Conservation (phyloP, 2,888 invertebrate species). For the Eurois occulta region DNA sequence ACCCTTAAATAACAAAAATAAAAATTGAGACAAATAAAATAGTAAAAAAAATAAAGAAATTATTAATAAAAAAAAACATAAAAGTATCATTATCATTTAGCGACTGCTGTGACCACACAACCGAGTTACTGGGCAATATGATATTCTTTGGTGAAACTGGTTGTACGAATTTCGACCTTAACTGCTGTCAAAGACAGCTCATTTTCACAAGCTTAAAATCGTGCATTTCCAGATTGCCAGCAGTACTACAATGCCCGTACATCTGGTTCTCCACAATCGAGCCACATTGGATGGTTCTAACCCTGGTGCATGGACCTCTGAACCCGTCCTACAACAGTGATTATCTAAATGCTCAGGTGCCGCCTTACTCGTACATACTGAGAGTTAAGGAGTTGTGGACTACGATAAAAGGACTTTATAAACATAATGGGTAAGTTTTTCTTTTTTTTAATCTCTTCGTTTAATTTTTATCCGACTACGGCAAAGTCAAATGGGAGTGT, state of each 20-base stretch:
- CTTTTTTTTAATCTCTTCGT: not conserved
- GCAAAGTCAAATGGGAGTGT: not conserved
- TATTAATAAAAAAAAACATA: too few relatives aligned
- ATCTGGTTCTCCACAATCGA: constrained; percentile 77
- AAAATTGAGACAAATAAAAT: too few relatives aligned
- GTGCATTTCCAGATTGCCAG: constrained; percentile 70
- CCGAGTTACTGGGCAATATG: too few relatives aligned
- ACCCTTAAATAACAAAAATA: too few relatives aligned
- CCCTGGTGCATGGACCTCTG: constrained; percentile 67
- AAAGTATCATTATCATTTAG: too few relatives aligned
- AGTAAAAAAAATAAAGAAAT: too few relatives aligned
- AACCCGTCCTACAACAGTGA: constrained; percentile 71
- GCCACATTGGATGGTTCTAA: constrained; percentile 68
- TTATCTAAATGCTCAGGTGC: constrained; percentile 41
- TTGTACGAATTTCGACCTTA: too few relatives aligned
- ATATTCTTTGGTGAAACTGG: too few relatives aligned
- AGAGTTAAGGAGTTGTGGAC: constrained; percentile 59
- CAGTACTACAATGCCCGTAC: constrained; percentile 74
- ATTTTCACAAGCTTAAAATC: not conserved
- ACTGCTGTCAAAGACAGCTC: too few relatives aligned
- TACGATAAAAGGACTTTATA: constrained; percentile 17
- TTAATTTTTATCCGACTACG: not conserved
- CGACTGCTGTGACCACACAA: too few relatives aligned
- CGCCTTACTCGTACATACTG: constrained; percentile 71
- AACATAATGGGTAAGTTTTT: constrained; percentile 35